Evolutionary conservation across 2,888 invertebrate genomes (phyloP).

Genomic region (Bugulina stolonifera): DNA sequence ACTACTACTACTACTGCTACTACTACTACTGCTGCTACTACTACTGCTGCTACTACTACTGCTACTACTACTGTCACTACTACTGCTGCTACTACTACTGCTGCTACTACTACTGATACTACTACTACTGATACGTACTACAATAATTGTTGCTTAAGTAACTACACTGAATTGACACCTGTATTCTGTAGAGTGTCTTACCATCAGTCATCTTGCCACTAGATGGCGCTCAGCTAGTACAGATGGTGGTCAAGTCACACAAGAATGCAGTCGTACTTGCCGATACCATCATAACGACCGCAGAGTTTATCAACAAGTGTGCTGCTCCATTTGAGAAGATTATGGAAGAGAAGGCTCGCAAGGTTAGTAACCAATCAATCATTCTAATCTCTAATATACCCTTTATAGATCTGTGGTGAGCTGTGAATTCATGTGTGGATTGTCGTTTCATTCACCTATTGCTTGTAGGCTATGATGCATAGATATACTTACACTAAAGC

Average conservation of each 20-base stretch:
- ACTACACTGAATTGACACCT: too few species aligned
- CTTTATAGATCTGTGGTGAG: too few species aligned
- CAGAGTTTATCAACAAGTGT: slow-evolving; percentile 65
- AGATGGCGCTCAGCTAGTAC: slow-evolving; percentile 70
- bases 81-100: not conserved
- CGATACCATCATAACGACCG: slow-evolving; percentile 58
- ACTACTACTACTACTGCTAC: not conserved
- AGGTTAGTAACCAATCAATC: slow-evolving; percentile 43
- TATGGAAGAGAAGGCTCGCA: slow-evolving; percentile 60
- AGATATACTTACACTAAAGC: too few species aligned
- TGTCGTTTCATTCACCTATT: too few species aligned
- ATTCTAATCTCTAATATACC: too few species aligned
- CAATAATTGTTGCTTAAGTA: too few species aligned
- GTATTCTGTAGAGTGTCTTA: slow-evolving; percentile 66
- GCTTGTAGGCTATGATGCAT: too few species aligned
- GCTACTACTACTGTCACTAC: not conserved
- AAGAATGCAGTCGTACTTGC: slow-evolving; percentile 56
- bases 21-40: slow-evolving; percentile 15
- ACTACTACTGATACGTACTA: slow-evolving; percentile 7
- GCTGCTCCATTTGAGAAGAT: slow-evolving; percentile 64
- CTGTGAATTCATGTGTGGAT: too few species aligned
- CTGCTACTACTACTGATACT: too few species aligned
- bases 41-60: not conserved
- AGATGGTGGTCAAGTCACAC: slow-evolving; percentile 58
- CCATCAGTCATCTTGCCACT: slow-evolving; percentile 74